A percentile compares a stretch with the other conserved stretches of the same genome.
Evolutionary conservation across 2,113 vertebrate species (phyloP).

Genomic region (Scytalopus superciliaris): DNA sequence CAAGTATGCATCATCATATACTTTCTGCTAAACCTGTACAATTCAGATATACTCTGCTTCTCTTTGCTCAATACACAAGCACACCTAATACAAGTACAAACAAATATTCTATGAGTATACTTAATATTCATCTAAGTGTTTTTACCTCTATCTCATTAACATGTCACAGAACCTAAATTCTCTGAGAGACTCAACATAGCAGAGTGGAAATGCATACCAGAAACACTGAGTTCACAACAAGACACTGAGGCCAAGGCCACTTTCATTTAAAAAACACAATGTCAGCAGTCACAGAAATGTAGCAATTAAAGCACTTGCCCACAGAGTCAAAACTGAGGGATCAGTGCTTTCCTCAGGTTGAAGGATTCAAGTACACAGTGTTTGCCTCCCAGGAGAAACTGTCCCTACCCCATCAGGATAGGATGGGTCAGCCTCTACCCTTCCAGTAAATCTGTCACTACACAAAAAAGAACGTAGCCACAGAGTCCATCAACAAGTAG

Average conservation of each 20-base stretch:
- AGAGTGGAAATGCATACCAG: background rate
- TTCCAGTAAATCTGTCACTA: background rate
- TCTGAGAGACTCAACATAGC: background rate
- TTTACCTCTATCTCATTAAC: background rate
- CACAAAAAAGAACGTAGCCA: background rate
- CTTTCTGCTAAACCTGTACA: background rate
- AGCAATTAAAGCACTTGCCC: slow-evolving; percentile 9
- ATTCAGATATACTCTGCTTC: background rate
- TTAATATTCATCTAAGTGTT: background rate
- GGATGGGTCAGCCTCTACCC: background rate
- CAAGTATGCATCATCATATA: background rate
- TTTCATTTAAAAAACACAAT: background rate
- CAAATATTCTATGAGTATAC: background rate
- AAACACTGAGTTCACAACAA: background rate
- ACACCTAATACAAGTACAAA: background rate
- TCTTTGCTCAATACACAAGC: background rate
- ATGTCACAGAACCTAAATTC: background rate
- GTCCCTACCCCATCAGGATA: background rate
- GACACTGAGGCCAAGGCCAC: slow-evolving; percentile 5
- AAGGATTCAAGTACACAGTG: background rate
- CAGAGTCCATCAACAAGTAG: background rate
- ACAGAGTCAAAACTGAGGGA: background rate
- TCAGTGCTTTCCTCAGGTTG: background rate
- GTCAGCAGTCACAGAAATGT: background rate
- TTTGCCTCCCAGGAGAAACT: background rate